phyloP scores from a whole-genome alignment of 2,888 invertebrate species.

The Osmoderma eremita region DNA sequence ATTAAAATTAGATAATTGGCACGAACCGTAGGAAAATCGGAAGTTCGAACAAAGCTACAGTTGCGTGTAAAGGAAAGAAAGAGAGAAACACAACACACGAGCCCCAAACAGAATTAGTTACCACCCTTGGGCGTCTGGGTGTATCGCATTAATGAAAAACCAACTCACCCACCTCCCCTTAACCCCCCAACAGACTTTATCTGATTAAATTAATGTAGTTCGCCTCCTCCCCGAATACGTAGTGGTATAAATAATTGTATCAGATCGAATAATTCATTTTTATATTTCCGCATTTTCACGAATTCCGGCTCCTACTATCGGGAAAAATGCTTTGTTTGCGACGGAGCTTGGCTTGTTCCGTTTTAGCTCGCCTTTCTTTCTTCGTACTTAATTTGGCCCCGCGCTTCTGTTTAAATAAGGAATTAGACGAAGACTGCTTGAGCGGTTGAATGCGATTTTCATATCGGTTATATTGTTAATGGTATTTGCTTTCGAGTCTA shows the following conservation, averaged over 20 bases:
- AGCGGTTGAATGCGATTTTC: neutral
- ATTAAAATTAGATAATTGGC: no score
- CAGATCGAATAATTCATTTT: conserved; percentile 20
- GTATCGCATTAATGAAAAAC: no score
- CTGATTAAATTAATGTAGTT: conserved; percentile 13
- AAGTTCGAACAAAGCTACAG: no score
- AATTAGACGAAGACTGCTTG: neutral
- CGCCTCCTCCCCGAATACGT: neutral
- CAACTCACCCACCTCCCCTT: no score
- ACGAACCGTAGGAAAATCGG: no score
- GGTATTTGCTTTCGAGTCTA: neutral
- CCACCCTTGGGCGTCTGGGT: no score
- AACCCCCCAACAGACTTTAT: neutral
- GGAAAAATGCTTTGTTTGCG: conserved; percentile 6
- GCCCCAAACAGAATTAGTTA: no score
- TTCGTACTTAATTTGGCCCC: neutral
- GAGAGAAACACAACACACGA: no score
- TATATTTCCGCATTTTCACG: conserved; percentile 9
- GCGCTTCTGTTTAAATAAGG: conserved; percentile 12
- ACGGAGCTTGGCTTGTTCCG: neutral
- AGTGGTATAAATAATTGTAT: conserved; percentile 6
- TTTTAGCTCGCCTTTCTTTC: neutral
- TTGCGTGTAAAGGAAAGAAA: no score
- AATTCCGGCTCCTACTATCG: no score
- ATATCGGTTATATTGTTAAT: conserved; percentile 7